Evolutionary conservation across 2,888 invertebrate genomes (phyloP).

Genomic region (Selenia dentaria): DNA sequence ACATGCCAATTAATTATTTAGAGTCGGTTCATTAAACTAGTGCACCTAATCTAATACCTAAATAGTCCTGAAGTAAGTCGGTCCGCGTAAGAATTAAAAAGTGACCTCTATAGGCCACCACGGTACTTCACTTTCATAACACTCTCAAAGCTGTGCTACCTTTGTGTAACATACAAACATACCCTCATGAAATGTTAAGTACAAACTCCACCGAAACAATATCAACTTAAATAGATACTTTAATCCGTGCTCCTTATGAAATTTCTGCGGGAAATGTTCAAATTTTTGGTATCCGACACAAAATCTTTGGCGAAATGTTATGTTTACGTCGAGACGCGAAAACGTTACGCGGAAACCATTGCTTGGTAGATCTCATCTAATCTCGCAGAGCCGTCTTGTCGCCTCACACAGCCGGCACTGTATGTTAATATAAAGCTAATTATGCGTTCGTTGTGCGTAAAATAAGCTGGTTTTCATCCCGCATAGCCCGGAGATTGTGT

Average conservation of each 20-base stretch:
- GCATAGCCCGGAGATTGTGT: constrained; percentile 52
- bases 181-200: constrained; percentile 18
- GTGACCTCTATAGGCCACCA: too few relatives aligned
- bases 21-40: too few relatives aligned
- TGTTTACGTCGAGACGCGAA: constrained; percentile 22
- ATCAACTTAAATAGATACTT: constrained; percentile 21
- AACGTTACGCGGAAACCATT: constrained; percentile 35
- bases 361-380: constrained; percentile 46
- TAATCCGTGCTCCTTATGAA: constrained; percentile 31
- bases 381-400: constrained; percentile 45
- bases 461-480: constrained; percentile 55
- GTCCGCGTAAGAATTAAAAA: too few relatives aligned
- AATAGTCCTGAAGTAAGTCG: too few relatives aligned
- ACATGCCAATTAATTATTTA: too few relatives aligned
- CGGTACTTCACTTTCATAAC: too few relatives aligned
- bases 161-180: not conserved
- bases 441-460: constrained; percentile 73
- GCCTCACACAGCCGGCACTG: constrained; percentile 31
- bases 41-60: too few relatives aligned
- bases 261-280: constrained; percentile 29
- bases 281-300: constrained; percentile 28
- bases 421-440: constrained; percentile 76
- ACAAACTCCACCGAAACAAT: constrained; percentile 27
- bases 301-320: constrained; percentile 28
- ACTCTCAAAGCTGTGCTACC: too few relatives aligned